Base-by-base conservation (phyloP, 2,113 vertebrate species). In the Struthidea cinerea region DNA sequence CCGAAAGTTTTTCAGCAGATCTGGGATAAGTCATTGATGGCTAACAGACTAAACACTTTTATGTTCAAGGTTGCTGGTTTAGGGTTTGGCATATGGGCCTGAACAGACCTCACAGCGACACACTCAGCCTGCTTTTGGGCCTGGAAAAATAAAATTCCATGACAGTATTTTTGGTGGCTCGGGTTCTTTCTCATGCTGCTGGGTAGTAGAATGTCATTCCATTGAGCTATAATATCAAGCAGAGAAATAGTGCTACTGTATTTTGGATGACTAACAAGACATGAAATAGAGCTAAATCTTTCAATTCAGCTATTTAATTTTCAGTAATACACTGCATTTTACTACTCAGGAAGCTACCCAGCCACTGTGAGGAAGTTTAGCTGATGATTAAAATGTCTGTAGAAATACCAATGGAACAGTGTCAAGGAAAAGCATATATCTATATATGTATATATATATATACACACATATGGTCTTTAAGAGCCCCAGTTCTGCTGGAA, bases 91-190 rank as follows among this genome's bases (percentile, higher is more conserved):
- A 44, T 3, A 3, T 6, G 12, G 8, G 13, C 6, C 44, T 61
- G 33, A 64, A 21, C 0, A 21, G 23, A 70, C 16, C 50, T 64
- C 53, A 24, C 1, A 33, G 27, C 0, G 1, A 42, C 20, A 32
- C 28, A 30, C 15, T 42, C 32, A 55, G 19, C 5, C 22, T 50
- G 17, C 24, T 16, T 37, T 17, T 33, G 30, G 9, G 70, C 32
- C 71, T 71, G n/a, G 10, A 71, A 67, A 55, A 0, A 2, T 11
- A 15, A 86, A 53, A 7, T 41, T 30, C 82, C 33, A 44, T 24
- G 35, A 41, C 32, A 53, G 6, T 26, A 13, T 12, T 61, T 87
- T 65, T 44, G 22, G 16, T 79, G 28, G 19, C 8, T 87, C 26
- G 24, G 5, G 15, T n/a, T 56, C 23, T 59, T 87, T 63, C 71